These are phyloP conservation scores for Cricetomys ansorgei DNA, from an alignment of 2,113 vertebrate genomes.

Conservation along the genomic window DNA sequence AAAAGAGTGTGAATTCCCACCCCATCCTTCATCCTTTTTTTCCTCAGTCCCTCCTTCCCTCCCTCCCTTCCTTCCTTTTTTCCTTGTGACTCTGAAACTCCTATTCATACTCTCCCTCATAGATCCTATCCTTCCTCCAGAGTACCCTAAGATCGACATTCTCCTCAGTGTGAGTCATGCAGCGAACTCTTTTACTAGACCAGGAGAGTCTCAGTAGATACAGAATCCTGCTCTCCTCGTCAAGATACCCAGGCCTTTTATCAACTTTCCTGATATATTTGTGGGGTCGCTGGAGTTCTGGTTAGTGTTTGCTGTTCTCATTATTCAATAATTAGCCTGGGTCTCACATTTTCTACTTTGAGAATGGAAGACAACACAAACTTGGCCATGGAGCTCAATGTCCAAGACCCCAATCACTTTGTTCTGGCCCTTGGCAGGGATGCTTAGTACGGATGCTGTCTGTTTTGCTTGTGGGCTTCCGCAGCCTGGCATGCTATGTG, in stretches of 20 bases:
- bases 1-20: not conserved
- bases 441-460: not conserved
- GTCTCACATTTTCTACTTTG: not conserved
- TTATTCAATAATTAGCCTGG: not conserved
- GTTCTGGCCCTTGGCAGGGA: not conserved
- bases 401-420: not conserved
- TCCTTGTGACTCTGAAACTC: not conserved
- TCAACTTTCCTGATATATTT: not conserved
- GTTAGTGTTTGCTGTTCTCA: not conserved
- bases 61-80: not conserved
- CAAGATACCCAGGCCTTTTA: not conserved
- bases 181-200: not conserved
- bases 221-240: not conserved
- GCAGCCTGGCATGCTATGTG: not conserved
- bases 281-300: not conserved
- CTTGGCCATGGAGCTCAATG: not conserved
- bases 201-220: not conserved
- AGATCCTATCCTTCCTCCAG: not conserved
- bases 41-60: not conserved
- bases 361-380: not conserved
- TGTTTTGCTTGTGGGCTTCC: not conserved
- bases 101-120: not conserved
- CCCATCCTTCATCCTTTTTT: not conserved
- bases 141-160: not conserved
- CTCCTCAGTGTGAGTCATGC: not conserved